Conservation (phyloP, 1,140 invertebrate species). For the Phortica variegata region DNA sequence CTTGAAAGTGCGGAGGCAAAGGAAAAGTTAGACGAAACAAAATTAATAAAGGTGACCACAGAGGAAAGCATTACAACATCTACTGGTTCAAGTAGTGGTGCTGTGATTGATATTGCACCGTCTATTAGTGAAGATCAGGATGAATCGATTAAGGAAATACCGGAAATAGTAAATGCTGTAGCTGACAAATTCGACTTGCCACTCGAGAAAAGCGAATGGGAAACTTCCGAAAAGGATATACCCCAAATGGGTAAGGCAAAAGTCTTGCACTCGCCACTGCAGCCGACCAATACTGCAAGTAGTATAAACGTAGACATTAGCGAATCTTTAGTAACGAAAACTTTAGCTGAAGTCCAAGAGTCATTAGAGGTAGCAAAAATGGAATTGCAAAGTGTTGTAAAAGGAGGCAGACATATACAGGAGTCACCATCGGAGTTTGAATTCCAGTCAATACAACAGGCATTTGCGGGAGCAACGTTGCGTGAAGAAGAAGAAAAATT, state of each 20-base stretch:
- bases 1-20: slow-evolving; percentile 37
- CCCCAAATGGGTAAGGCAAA: slow-evolving; percentile 36
- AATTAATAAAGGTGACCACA: slow-evolving; percentile 38
- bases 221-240: slow-evolving; percentile 49
- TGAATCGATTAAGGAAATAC: slow-evolving; percentile 41
- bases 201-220: slow-evolving; percentile 52
- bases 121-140: slow-evolving; percentile 43
- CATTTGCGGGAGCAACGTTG: slow-evolving; percentile 1
- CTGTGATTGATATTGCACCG: slow-evolving; percentile 32
- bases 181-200: slow-evolving; percentile 40
- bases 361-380: slow-evolving; percentile 66
- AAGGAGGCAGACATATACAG: slow-evolving; percentile 60
- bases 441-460: slow-evolving; percentile 59
- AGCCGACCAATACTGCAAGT: slow-evolving; percentile 33
- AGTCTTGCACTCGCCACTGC: slow-evolving; percentile 55
- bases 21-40: slow-evolving; percentile 29
- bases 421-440: slow-evolving; percentile 74
- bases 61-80: slow-evolving; percentile 43
- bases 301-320: slow-evolving; percentile 54
- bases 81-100: slow-evolving; percentile 37
- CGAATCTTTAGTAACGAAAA: slow-evolving; percentile 60
- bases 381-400: slow-evolving; percentile 61
- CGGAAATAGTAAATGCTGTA: slow-evolving; percentile 37
- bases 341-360: slow-evolving; percentile 70
- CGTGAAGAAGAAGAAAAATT: not conserved